Percentiles rank a stretch among this genome's conserved stretches.
Conservation (phyloP, 2,888 invertebrate genomes). For the Tiliacea aurago region DNA sequence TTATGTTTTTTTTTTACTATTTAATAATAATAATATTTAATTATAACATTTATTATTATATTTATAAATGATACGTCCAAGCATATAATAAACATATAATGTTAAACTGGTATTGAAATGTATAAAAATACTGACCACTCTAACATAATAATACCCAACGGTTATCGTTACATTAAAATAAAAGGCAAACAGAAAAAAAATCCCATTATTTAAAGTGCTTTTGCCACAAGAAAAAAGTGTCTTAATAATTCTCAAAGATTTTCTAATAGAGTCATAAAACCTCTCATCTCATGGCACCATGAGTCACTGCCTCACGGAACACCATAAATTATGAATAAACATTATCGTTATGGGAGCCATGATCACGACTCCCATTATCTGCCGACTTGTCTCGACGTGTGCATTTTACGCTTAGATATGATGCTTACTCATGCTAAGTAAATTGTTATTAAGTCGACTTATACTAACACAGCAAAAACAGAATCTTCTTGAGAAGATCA, state of each 20-base stretch:
- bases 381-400: conserved; percentile 49
- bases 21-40: no score
- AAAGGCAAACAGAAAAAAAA: not conserved
- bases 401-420: conserved; percentile 29
- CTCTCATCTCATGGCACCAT: conserved; percentile 65
- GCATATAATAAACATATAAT: not conserved
- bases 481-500: no score
- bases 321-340: conserved; percentile 84
- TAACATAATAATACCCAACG: not conserved
- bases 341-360: conserved; percentile 77
- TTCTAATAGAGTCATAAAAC: conserved; percentile 41
- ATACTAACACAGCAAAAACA: not conserved
- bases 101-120: not conserved
- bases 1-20: no score
- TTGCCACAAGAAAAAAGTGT: not conserved
- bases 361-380: conserved; percentile 69
- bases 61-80: no score
- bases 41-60: no score
- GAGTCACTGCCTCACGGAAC: conserved; percentile 73
- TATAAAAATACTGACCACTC: not conserved
- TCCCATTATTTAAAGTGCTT: conserved; percentile 32
- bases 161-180: not conserved
- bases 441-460: conserved; percentile 11
- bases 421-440: conserved; percentile 56
- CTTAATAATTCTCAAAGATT: conserved; percentile 35